A percentile compares a stretch with the other conserved stretches of the same genome.
phyloP scores from a whole-genome alignment of 2,113 vertebrate species.

The Chionis minor region DNA sequence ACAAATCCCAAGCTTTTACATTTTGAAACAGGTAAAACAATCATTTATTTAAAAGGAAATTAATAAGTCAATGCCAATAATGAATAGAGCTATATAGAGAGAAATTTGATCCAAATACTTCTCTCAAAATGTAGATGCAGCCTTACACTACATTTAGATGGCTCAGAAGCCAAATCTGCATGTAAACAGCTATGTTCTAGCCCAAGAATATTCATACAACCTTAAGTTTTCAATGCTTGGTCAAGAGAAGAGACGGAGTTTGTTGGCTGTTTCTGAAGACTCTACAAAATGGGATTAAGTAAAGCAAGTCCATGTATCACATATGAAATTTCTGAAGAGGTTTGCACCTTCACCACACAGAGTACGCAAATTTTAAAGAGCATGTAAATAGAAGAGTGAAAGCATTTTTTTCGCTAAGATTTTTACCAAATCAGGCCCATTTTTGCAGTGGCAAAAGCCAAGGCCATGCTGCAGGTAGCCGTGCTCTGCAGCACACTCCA shows the following conservation, averaged over 20 bases:
- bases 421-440: background rate
- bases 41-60: background rate
- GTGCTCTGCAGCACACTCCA: background rate
- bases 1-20: background rate
- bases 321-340: background rate
- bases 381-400: background rate
- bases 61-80: background rate
- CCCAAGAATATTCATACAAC: background rate
- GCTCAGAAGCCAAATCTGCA: background rate
- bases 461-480: background rate
- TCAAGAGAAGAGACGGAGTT: background rate
- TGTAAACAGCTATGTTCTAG: background rate
- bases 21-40: background rate
- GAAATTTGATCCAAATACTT: background rate
- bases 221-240: background rate
- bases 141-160: background rate
- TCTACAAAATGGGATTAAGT: background rate
- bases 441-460: background rate
- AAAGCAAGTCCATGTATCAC: background rate
- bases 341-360: background rate
- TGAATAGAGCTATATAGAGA: background rate
- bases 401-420: background rate
- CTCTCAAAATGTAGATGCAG: background rate
- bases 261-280: background rate
- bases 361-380: background rate